Conservation (phyloP, 2,797 vertebrate species). For the Hirundo rustica region DNA sequence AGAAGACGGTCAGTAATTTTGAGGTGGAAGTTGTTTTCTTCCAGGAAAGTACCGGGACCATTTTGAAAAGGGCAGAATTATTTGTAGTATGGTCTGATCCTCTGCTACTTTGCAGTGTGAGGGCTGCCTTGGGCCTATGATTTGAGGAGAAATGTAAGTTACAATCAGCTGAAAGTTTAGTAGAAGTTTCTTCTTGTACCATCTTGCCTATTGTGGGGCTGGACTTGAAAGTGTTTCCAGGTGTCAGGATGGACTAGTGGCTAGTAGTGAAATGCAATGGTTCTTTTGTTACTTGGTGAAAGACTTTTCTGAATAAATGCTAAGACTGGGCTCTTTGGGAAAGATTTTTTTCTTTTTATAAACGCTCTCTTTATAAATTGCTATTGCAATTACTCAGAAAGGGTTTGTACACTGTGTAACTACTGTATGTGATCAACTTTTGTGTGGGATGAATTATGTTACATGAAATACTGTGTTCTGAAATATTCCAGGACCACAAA, state of each 20-base stretch:
- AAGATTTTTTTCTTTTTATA: not conserved
- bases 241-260: not conserved
- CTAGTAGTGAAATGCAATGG: not conserved
- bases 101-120: not conserved
- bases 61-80: not conserved
- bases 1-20: not conserved
- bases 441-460: accelerated
- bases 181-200: not conserved
- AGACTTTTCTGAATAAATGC: not conserved
- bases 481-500: not conserved
- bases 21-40: not conserved
- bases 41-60: not conserved
- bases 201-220: not conserved
- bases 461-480: not conserved
- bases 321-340: not conserved
- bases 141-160: not conserved
- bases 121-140: not conserved
- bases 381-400: not conserved
- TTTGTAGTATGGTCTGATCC: not conserved
- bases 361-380: not conserved
- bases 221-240: not conserved
- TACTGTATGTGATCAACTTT: not conserved
- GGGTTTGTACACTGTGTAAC: not conserved
- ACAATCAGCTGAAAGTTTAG: not conserved
- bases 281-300: not conserved